Conservation (phyloP, 2,113 vertebrate species). For the Anarrhichthys ocellatus region DNA sequence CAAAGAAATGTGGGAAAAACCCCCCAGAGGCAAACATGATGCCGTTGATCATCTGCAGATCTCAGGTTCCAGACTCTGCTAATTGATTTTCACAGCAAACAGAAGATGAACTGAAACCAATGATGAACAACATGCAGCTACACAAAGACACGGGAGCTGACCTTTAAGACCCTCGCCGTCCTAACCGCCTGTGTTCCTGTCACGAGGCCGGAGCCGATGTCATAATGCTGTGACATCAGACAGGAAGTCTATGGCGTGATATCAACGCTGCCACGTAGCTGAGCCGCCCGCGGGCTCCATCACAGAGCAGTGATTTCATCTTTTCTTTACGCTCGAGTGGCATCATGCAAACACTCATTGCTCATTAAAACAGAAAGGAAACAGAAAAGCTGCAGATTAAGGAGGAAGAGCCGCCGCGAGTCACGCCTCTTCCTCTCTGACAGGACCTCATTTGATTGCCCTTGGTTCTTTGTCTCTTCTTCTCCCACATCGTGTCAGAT, state of each 20-base stretch:
- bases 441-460: constrained; percentile 57
- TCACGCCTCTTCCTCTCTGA: constrained; percentile 41
- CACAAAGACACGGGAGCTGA: no score
- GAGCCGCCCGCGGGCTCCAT: constrained; percentile 14
- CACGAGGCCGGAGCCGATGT: neutral
- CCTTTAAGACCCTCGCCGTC: no score
- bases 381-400: constrained; percentile 9
- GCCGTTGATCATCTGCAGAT: no score
- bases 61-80: no score
- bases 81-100: no score
- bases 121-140: no score
- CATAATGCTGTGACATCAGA: neutral
- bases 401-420: neutral
- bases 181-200: no score
- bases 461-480: constrained; percentile 45
- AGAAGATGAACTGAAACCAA: no score
- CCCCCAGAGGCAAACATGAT: no score
- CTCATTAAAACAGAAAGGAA: constrained; percentile 37
- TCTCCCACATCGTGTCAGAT: constrained; percentile 60
- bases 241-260: constrained; percentile 27
- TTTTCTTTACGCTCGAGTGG: constrained; percentile 5
- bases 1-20: no score
- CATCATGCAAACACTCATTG: constrained; percentile 17
- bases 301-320: constrained; percentile 22
- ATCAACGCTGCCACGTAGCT: neutral